A percentile compares a stretch with the other conserved stretches of the same genome.
phyloP scores from a whole-genome alignment of 2,888 invertebrate genomes.

The Cyclophora punctaria region DNA sequence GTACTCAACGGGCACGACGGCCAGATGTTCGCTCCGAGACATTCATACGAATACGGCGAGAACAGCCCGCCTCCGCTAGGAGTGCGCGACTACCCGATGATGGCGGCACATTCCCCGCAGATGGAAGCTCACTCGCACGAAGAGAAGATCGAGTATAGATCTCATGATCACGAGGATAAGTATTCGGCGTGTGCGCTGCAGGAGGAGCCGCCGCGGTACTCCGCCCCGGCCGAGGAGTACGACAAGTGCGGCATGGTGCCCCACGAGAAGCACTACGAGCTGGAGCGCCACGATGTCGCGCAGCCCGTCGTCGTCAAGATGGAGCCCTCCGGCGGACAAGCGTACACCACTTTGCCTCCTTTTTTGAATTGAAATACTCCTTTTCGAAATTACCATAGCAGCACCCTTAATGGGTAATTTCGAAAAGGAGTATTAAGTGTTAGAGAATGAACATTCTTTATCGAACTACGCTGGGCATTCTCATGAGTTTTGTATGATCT shows the following conservation, averaged over 20 bases:
- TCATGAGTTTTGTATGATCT: no score
- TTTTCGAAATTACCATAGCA: constrained; percentile 71
- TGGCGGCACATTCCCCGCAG: constrained; percentile 78
- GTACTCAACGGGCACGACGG: constrained; percentile 83
- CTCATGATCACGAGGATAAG: constrained; percentile 66
- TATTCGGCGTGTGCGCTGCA: constrained; percentile 65
- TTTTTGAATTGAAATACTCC: constrained; percentile 83
- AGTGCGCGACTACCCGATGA: constrained; percentile 79
- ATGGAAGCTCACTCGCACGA: constrained; percentile 73
- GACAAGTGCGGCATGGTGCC: constrained; percentile 75
- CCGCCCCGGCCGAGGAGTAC: constrained; percentile 74
- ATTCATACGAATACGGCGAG: constrained; percentile 75
- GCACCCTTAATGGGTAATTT: constrained; percentile 48
- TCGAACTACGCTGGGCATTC: no score
- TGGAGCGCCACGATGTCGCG: constrained; percentile 59
- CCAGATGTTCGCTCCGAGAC: constrained; percentile 81
- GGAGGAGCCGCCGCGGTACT: constrained; percentile 73
- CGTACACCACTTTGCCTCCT: constrained; percentile 83
- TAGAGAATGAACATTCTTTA: neutral
- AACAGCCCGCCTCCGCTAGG: constrained; percentile 79
- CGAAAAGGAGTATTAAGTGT: constrained; percentile 65
- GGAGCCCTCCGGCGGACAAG: constrained; percentile 72
- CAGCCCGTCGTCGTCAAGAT: constrained; percentile 73
- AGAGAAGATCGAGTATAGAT: constrained; percentile 60
- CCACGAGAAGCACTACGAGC: constrained; percentile 65